Percentiles rank a stretch among this genome's conserved stretches.
Conservation (phyloP, 1,140 invertebrate species). For the Steinernema khuongi region DNA sequence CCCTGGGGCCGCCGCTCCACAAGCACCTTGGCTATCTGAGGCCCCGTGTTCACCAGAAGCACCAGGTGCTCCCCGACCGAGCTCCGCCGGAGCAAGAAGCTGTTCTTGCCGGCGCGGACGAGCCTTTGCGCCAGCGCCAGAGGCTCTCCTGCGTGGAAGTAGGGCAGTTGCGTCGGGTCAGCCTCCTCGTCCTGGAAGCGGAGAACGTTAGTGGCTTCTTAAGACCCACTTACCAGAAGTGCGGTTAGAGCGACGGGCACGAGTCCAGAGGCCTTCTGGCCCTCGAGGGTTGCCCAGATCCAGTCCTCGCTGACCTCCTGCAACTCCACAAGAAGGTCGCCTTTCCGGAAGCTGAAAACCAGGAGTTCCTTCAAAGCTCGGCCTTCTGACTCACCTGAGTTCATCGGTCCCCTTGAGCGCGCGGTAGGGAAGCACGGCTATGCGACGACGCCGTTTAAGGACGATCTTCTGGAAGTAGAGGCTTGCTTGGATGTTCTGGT, state of each 20-base stretch:
- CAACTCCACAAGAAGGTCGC: background rate
- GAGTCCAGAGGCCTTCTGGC: background rate
- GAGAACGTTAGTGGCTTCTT: background rate
- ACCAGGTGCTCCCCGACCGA: background rate
- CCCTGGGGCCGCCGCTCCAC: background rate
- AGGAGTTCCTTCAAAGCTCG: background rate
- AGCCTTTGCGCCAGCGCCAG: background rate
- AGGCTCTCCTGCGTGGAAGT: background rate
- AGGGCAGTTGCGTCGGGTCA: background rate
- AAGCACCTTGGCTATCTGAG: background rate
- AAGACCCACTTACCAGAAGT: background rate
- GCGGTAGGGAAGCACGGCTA: background rate
- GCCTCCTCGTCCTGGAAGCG: background rate
- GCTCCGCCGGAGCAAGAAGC: background rate
- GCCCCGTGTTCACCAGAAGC: background rate
- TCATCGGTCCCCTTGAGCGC: background rate
- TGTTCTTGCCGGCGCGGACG: background rate
- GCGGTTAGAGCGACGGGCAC: background rate
- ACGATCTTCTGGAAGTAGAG: background rate
- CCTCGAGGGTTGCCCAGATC: constrained; percentile 1
- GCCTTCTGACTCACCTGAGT: background rate
- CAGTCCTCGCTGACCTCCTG: background rate
- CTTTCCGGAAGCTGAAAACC: background rate
- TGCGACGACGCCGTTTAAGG: background rate
- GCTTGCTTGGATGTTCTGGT: background rate